Conservation (phyloP, 2,888 invertebrate species). For the Noctua pronuba region DNA sequence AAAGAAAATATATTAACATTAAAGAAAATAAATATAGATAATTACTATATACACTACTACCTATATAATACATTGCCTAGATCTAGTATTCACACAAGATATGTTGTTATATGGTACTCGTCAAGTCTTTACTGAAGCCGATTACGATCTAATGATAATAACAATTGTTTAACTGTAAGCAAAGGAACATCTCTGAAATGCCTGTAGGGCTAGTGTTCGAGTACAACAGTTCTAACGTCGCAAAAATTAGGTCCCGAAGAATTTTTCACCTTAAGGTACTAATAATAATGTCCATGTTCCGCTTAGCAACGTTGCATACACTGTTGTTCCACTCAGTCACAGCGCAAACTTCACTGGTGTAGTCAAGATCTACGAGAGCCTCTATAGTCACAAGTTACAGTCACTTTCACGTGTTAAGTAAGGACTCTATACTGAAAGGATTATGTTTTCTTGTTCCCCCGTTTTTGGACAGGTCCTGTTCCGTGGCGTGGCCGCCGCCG, state of each 20-base stretch:
- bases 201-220: conserved; percentile 60
- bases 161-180: conserved; percentile 75
- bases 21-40: conserved; percentile 74
- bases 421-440: conserved; percentile 97
- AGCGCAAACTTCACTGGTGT: conserved; percentile 71
- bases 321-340: conserved; percentile 46
- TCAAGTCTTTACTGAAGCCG: conserved; percentile 87
- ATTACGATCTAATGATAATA: conserved; percentile 81
- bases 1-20: conserved; percentile 65
- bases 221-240: conserved; percentile 49
- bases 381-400: conserved; percentile 78
- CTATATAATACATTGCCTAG: conserved; percentile 88
- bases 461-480: conserved; percentile 88
- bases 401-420: conserved; percentile 93
- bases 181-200: conserved; percentile 83
- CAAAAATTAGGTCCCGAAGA: conserved; percentile 50
- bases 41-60: conserved; percentile 84
- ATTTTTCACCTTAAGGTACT: conserved; percentile 40
- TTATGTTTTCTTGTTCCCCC: conserved; percentile 92
- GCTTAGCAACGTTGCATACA: conserved; percentile 33
- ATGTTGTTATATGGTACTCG: conserved; percentile 84
- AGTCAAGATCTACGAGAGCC: conserved; percentile 76
- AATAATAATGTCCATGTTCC: conserved; percentile 32
- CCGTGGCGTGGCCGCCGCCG: conserved; percentile 83
- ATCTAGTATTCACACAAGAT: conserved; percentile 88